Evolutionary conservation across 1,140 invertebrate species (phyloP), one percentile per base, ranked within the genome.

Genomic region (Mesaphorura yosii): DNA sequence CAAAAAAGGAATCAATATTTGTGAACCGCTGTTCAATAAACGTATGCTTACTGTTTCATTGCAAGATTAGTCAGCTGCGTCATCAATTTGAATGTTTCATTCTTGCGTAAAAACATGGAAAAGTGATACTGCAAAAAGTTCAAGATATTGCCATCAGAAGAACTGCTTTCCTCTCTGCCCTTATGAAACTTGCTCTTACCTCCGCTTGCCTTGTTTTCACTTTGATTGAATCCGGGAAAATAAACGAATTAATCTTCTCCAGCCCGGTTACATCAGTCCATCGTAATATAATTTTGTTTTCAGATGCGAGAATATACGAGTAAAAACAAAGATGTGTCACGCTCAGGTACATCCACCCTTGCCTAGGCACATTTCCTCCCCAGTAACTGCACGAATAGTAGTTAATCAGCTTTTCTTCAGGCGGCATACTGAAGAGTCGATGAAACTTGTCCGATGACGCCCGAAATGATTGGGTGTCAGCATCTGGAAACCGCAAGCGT

Each of bases 241-340:
- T 53, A 57, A 93, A 48, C 58, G 81, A 82, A 67, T 82, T 85
- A 14, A 77, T 85, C 70, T 81, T 84, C 27, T 78, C 78, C 10
- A 91, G 69, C 62, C 78, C 78, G 0, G 76, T 79, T 20, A 88
- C 80, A 62, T 87, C 83, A 50, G 82, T 80, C 86, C 86, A 86
- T 66, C 89, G 75, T 40, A 96, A 78, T 53, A 86, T 81, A 20
- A 96, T 73, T 66, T 88, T 88, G 6, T 84, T 88, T 69, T 95
- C 88, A 54, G 80, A 82, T 17, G 91, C 89, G 67, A 97, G 78
- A 65, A 96, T 83, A 65, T 89, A 93, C 4, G 91, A 88, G 70
- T 97, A 88, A 71, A 98, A 98, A 67, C 89, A 95, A 64, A 95
- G 75, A 69, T 95, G 88, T 67, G 93, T 90, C 40, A 98, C 80